Percentiles rank a stretch among this genome's conserved stretches.
phyloP scores from a whole-genome alignment of 2,797 vertebrate genomes.

The Fratercula arctica region DNA sequence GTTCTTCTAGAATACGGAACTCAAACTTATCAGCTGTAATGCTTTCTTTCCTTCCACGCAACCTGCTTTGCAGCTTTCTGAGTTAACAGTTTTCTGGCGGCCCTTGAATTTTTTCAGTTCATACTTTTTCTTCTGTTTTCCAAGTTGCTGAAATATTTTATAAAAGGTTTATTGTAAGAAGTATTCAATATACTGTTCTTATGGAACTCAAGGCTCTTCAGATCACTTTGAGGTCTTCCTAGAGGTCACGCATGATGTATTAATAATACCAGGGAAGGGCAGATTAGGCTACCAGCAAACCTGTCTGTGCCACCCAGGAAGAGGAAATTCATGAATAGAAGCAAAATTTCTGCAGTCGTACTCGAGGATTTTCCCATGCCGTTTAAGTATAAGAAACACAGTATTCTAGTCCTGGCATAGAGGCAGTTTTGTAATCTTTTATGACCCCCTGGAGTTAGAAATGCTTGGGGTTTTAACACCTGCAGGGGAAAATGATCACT shows the following conservation, averaged over 20 bases:
- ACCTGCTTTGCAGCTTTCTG: neutral
- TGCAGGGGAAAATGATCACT: neutral
- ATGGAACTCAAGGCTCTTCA: neutral
- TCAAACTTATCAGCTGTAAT: neutral
- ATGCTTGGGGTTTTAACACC: neutral
- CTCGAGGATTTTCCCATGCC: neutral
- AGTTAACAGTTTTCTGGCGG: neutral
- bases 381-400: neutral
- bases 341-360: neutral
- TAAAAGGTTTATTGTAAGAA: neutral
- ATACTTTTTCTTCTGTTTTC: neutral
- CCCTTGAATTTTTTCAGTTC: neutral
- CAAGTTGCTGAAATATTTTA: neutral
- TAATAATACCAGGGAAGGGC: neutral
- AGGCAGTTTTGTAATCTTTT: neutral
- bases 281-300: neutral
- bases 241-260: neutral
- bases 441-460: neutral
- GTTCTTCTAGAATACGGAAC: neutral
- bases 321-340: neutral
- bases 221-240: neutral
- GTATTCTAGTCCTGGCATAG: neutral
- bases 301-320: neutral
- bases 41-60: neutral
- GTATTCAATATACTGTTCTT: neutral